A percentile compares a stretch with the other conserved stretches of the same genome.
Evolutionary conservation across 2,113 vertebrate genomes (phyloP).

Genomic region (Gobius niger): DNA sequence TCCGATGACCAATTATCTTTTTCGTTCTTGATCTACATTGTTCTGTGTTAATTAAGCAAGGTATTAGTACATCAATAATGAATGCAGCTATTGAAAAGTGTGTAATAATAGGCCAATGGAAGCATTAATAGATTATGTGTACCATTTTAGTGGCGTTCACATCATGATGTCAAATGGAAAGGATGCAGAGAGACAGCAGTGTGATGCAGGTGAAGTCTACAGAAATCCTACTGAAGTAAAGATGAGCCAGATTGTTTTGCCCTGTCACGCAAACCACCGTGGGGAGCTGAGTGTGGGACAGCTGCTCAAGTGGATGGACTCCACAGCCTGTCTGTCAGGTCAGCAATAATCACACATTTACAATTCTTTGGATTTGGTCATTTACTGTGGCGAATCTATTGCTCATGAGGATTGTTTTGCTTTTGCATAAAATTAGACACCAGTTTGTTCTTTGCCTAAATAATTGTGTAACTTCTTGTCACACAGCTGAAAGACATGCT

Average conservation of each 20-base stretch:
- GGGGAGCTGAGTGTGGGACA: conserved; percentile 88
- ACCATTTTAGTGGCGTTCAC: conserved; percentile 12
- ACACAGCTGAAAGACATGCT: conserved; percentile 91
- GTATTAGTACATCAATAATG: no score
- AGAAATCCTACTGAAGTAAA: conserved; percentile 90
- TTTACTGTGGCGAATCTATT: neutral
- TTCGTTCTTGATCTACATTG: no score
- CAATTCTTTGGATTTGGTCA: neutral
- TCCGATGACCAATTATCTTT: no score
- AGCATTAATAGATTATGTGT: neutral
- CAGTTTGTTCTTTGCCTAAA: neutral
- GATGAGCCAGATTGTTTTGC: conserved; percentile 97
- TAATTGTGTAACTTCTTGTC: conserved; percentile 25
- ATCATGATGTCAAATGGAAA: conserved; percentile 53
- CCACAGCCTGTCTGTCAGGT: conserved; percentile 93
- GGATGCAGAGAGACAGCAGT: conserved; percentile 24
- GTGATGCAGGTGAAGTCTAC: conserved; percentile 58
- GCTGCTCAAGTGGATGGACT: conserved; percentile 98
- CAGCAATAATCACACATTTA: conserved; percentile 27
- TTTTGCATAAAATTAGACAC: no score
- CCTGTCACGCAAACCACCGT: conserved; percentile 91
- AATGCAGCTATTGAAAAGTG: no score
- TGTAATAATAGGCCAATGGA: no score
- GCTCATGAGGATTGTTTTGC: neutral
- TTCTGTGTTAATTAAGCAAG: no score